Conservation (phyloP, 1,140 invertebrate species). For the Temnothorax nylanderi region DNA sequence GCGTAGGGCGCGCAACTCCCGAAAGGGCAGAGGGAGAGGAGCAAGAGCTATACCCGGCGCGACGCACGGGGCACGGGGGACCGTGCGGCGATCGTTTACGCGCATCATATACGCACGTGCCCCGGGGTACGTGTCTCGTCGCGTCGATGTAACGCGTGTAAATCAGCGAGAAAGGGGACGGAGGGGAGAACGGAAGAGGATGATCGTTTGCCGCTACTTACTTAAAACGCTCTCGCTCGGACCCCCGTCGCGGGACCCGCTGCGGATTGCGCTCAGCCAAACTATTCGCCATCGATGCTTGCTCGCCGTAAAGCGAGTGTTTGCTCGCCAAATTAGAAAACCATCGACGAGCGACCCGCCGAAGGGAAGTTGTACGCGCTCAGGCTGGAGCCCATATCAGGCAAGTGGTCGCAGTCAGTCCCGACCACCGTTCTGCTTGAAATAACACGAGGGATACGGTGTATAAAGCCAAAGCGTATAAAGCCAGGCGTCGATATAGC, state of each 20-base stretch:
- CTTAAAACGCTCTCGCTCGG: slow-evolving; percentile 33
- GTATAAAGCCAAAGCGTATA: neutral
- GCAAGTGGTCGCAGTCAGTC: slow-evolving; percentile 54
- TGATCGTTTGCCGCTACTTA: slow-evolving; percentile 68
- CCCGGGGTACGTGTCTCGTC: slow-evolving; percentile 23
- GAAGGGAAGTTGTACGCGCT: slow-evolving; percentile 74
- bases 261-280: slow-evolving; percentile 66
- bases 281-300: slow-evolving; percentile 66
- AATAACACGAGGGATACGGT: slow-evolving; percentile 47
- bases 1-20: slow-evolving; percentile 67
- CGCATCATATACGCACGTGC: slow-evolving; percentile 9
- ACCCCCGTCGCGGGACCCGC: slow-evolving; percentile 47
- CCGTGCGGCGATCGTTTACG: slow-evolving; percentile 58
- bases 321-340: slow-evolving; percentile 85
- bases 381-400: neutral
- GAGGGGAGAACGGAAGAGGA: neutral
- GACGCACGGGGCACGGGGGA: neutral
- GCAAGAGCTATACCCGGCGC: neutral
- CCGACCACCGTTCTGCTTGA: slow-evolving; percentile 54
- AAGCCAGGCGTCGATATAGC: neutral
- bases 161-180: slow-evolving; percentile 35
- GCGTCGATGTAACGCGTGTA: slow-evolving; percentile 56
- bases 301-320: slow-evolving; percentile 75
- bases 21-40: slow-evolving; percentile 41
- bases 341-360: slow-evolving; percentile 82